Evolutionary conservation across 1,140 invertebrate genomes (phyloP).

Genomic region (Acromyrmex charruanus): DNA sequence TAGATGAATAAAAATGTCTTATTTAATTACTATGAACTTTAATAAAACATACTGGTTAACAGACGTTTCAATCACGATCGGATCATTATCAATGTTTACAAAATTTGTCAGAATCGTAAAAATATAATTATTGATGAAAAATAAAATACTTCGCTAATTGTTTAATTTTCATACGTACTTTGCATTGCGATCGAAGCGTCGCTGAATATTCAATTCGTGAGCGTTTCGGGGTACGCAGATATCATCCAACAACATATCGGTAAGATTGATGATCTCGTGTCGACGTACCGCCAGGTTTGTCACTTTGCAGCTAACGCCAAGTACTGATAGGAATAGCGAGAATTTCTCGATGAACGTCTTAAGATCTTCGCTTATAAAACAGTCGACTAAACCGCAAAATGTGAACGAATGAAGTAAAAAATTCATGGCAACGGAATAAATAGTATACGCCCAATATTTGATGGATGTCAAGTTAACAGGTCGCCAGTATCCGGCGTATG

Average conservation of each 20-base stretch:
- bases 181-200: conserved; percentile 24
- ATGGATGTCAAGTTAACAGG: conserved; percentile 23
- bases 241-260: conserved; percentile 41
- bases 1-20: too few species aligned
- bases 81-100: too few species aligned
- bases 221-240: conserved; percentile 48
- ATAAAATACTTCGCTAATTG: not conserved
- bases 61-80: too few species aligned
- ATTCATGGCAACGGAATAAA: conserved; percentile 61
- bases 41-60: too few species aligned
- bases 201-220: conserved; percentile 57
- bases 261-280: conserved; percentile 44
- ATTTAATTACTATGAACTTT: too few species aligned
- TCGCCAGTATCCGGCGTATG: conserved; percentile 65
- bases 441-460: conserved; percentile 50
- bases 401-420: conserved; percentile 40
- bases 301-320: conserved; percentile 65
- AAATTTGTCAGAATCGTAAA: too few species aligned
- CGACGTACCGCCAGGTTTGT: conserved; percentile 56
- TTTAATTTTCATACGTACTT: conserved; percentile 47
- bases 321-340: conserved; percentile 62
- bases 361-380: conserved; percentile 43
- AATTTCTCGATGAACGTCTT: conserved; percentile 61
- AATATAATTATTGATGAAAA: too few species aligned
- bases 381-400: conserved; percentile 55